Base-by-base conservation (phyloP, 2,113 vertebrate genomes). In the Neopipo cinnamomea region DNA sequence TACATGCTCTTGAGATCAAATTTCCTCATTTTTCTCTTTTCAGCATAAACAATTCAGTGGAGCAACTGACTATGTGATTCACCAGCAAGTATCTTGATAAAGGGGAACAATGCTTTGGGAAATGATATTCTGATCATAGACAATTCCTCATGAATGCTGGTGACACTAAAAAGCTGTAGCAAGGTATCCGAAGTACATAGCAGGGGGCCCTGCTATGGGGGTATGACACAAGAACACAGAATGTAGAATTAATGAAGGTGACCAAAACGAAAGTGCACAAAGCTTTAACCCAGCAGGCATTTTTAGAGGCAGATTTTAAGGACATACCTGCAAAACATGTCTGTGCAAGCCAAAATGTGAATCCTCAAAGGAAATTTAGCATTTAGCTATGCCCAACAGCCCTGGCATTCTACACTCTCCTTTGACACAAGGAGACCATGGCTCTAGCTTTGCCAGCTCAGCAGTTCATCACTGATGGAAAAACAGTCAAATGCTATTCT, bases 141-240 rank as follows among this genome's bases (percentile, higher is more conserved):
- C n/a, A 66, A 84, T 22, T 58, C 11, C 8, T 52, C 74, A 62
- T 14, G 52, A 81, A 63, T 16, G 10, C 21, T 75, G 35, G 4
- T 61, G n/a, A 86, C 17, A 28, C 10, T 14, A 53, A 62, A 84
- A 85, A 41, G 39, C 21, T 62, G 30, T 12, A 58, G 42, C 0
- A 2, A 67, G 6, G 39, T 67, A 77, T 49, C 11, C 35, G 1
- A 62, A 67, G 17, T 42, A 44, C 25, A 59, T 12, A 67, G 17
- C 6, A 68, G 14, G 5, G 27, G 5, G 7, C 3, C 23, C 7
- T 44, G 44, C 8, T 41, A n/a, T 3, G 7, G 19, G 14, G 1
- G 5, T 30, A 50, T n/a, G 21, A 80, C 25, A 81, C 20, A 88
- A 30, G 13, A 81, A 88, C 28, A 65, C 7, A 37, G 16, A 47